Percentiles rank a stretch among this genome's conserved stretches.
These are phyloP conservation scores for Euspilapteryx auroguttella DNA, from an alignment of 2,888 invertebrate genomes.

Conservation along the genomic window DNA sequence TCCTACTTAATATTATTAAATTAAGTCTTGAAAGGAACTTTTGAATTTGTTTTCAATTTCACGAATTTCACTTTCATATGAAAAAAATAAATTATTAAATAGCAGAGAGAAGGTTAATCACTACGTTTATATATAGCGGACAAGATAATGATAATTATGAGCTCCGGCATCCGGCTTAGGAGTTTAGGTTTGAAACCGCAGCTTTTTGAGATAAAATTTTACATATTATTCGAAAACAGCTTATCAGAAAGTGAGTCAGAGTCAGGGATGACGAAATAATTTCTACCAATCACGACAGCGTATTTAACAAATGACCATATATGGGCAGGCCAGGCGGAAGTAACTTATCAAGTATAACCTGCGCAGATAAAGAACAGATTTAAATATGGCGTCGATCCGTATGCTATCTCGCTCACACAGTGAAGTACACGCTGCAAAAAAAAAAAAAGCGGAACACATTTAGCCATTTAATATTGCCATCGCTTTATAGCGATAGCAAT, in stretches of 20 bases:
- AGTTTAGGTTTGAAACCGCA: not conserved
- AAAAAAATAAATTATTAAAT: too few species aligned
- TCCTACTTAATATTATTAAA: too few species aligned
- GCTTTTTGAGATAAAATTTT: not conserved
- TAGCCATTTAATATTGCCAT: too few species aligned
- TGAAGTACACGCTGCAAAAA: too few species aligned
- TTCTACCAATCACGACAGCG: slow-evolving; percentile 58
- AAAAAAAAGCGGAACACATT: too few species aligned
- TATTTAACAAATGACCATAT: slow-evolving; percentile 65
- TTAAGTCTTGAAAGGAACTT: too few species aligned
- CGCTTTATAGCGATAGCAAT: too few species aligned
- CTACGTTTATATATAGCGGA: not conserved
- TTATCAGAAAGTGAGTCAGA: slow-evolving; percentile 11
- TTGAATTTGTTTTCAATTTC: too few species aligned
- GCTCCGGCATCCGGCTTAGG: not conserved
- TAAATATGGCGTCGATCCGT: too few species aligned
- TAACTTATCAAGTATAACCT: slow-evolving; percentile 17
- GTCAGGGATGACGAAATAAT: slow-evolving; percentile 32
- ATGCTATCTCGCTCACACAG: slow-evolving; percentile 14
- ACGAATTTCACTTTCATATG: too few species aligned
- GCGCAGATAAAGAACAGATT: too few species aligned
- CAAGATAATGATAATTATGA: not conserved
- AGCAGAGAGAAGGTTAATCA: too few species aligned
- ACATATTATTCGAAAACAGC: not conserved
- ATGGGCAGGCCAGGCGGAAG: slow-evolving; percentile 60